Evolutionary conservation across 2,888 invertebrate genomes (phyloP).

Genomic region (Sesamia inferens): DNA sequence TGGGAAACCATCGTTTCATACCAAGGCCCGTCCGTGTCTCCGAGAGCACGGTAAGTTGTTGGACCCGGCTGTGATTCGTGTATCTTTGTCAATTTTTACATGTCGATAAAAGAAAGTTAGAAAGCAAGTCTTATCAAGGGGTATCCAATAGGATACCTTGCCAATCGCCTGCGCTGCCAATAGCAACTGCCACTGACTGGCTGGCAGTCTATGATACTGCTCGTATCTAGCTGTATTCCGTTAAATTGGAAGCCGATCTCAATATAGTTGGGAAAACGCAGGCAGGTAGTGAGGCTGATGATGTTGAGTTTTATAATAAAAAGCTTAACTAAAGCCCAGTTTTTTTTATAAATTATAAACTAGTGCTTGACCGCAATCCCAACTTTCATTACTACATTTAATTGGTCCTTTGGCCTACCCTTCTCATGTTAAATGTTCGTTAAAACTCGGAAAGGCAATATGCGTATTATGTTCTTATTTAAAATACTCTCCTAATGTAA

Average conservation of each 20-base stretch:
- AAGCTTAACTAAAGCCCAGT: not conserved
- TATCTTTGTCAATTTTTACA: too few relatives aligned
- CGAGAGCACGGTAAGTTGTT: not conserved
- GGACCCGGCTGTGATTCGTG: not conserved
- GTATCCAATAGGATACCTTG: too few relatives aligned
- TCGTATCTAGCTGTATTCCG: not conserved
- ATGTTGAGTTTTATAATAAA: constrained; percentile 2
- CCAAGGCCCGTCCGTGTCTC: not conserved
- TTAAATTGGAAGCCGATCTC: not conserved
- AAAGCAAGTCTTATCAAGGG: not conserved
- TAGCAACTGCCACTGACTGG: too few relatives aligned
- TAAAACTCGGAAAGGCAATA: constrained; percentile 24
- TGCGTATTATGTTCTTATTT: constrained; percentile 24
- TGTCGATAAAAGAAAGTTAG: not conserved
- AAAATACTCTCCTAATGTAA: not conserved
- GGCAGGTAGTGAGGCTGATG: not conserved
- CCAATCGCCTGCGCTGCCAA: too few relatives aligned
- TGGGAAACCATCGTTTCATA: not conserved
- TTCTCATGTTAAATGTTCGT: constrained; percentile 30
- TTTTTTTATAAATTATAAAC: too few relatives aligned
- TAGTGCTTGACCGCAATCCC: too few relatives aligned
- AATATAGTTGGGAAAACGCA: not conserved
- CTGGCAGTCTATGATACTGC: not conserved
- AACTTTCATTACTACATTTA: constrained; percentile 26
- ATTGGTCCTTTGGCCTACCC: constrained; percentile 19